Evolutionary conservation across 2,113 vertebrate species (phyloP), one percentile per base, ranked within the genome.

Genomic region (Phalacrocorax pelagicus): DNA sequence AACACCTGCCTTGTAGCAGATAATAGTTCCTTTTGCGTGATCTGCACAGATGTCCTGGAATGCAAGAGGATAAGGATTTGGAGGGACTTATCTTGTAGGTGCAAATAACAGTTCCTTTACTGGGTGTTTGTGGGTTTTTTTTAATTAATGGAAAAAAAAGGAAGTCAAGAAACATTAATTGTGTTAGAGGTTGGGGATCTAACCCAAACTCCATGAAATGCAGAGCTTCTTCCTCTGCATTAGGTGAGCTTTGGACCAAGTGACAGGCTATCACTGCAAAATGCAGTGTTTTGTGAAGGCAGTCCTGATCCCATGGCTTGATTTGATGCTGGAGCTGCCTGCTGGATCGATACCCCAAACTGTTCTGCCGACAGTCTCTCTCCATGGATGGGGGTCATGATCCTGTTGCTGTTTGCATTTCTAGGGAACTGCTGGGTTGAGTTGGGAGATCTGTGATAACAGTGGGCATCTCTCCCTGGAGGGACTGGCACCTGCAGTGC

Each of bases 311-410:
- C 17, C 38, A 34, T 10, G 0, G 1, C 57, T 36, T 44, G 36
- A 32, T 78, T 62, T 0, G 0, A 21, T 59, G 70, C 69, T 84
- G 46, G 55, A 88, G 32, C 24, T 86, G 46, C 90, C 79, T 71
- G 57, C 23, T 5, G 20, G 57, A 49, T 71, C 5, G 1, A 27
- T 73, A 55, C 11, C 62, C 70, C 21, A 34, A 12, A 44, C 13
- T 46, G 34, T 66, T 62, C 16, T 80, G 57, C 62, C 0, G 0
- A 2, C 0, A 3, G 1, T 38, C 17, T 58, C 36, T n/a, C 17
- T 70, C 7, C 12, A 11, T 72, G 34, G 15, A 21, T 54, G 18
- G 30, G 21, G 11, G 8, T 36, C 23, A 9, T 11, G 16, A 54
- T 42, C 44, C 67, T 72, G 47, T 42, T 55, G 47, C 54, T 2